A percentile compares a stretch with the other conserved stretches of the same genome.
Conservation (phyloP, 2,888 invertebrate genomes). For the Arrhopalites spinosus region DNA sequence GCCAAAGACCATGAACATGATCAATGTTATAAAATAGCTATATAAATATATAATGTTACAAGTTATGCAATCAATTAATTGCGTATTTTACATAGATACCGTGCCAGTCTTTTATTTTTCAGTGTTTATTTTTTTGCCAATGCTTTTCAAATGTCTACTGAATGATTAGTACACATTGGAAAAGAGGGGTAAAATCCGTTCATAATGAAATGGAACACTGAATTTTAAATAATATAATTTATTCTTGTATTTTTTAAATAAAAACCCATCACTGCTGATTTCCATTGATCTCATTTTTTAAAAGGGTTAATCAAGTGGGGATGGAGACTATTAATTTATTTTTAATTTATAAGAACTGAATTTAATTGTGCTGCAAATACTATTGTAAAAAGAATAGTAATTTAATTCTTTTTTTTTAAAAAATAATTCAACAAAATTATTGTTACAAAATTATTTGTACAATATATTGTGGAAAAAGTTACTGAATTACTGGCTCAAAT, state of each 20-base stretch:
- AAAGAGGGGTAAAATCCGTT: slow-evolving; percentile 2
- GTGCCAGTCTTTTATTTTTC: slow-evolving; percentile 12
- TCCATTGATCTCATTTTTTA: slow-evolving; percentile 22
- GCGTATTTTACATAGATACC: background rate
- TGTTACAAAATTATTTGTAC: background rate
- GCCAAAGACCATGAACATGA: too few relatives aligned
- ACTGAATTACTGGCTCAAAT: too few relatives aligned
- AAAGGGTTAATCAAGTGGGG: background rate
- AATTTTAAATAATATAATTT: background rate
- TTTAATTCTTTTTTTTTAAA: background rate
- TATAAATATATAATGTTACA: too few relatives aligned
- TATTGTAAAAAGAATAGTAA: background rate
- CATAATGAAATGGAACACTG: background rate
- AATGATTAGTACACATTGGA: background rate
- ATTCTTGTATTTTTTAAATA: background rate
- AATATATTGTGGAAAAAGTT: background rate
- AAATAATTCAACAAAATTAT: background rate
- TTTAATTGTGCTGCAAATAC: slow-evolving; percentile 14
- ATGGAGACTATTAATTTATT: background rate
- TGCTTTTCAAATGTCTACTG: background rate
- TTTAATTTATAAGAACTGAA: slow-evolving; percentile 18
- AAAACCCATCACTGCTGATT: slow-evolving; percentile 31
- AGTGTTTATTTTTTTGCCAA: slow-evolving; percentile 8
- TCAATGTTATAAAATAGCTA: too few relatives aligned
- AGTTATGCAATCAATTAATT: too few relatives aligned